Evolutionary conservation across 2,113 vertebrate genomes (phyloP), one percentile per base, ranked within the genome.

Genomic region (Microcebus griseorufus): DNA sequence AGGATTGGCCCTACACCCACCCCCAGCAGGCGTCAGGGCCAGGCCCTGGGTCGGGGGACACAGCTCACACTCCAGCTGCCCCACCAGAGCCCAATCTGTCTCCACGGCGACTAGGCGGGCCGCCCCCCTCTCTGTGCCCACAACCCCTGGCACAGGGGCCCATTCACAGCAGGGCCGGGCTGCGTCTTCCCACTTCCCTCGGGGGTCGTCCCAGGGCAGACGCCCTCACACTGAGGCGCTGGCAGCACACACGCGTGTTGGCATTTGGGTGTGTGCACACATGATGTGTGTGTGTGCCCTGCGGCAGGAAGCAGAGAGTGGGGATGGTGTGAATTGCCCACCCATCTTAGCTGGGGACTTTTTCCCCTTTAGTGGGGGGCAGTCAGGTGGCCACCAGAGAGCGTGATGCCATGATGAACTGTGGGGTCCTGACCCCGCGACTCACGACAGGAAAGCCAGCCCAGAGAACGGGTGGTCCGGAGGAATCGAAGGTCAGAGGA

Each of bases 121-220:
- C 18, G 2, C 55, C 89, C 78, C 81, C 92, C 45, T 51, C 32
- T 60, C 84, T 7, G 6, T 90, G 80, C 93, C 88, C 85, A 70
- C 16, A 1, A 85, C 76, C 95, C 84, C 78, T 89, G 82, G 95
- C 88, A 89, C 86, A 87, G 70, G 82, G 91, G 29, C 86, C 97
- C 86, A 51, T 92, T 97, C 95, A 51, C 73, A 93, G 70, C 62
- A 88, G 37, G 85, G 45, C 78, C 32, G 80, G 67, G 48, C 73
- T 76, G 48, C 1, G 0, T 70, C 91, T 73, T 96, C 93, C 90
- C 72, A 89, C 94, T 80, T 89, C 51, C 65, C 16, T 22, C 1
- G 37, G 70, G 93, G 72, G 78, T 78, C 53, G 4, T 34, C 79
- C 79, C 55, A 80, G 90, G 64, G n/a, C 69, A 64, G 17, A 73